Evolutionary conservation across 1,140 invertebrate genomes (phyloP).

Genomic region (Cotesia vestalis): DNA sequence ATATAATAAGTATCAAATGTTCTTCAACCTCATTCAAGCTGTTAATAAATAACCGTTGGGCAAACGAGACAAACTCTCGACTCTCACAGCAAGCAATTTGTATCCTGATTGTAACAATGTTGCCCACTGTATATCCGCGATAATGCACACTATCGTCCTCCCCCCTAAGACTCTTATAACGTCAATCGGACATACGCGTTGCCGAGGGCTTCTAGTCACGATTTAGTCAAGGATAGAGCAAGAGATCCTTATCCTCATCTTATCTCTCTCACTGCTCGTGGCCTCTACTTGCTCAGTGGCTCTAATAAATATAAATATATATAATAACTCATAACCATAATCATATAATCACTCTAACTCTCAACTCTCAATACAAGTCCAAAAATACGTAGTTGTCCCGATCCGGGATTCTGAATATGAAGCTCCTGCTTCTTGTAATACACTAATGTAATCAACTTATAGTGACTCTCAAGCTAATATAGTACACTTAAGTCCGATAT

Average conservation of each 20-base stretch:
- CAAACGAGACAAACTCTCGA: neutral
- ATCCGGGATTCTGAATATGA: too few species aligned
- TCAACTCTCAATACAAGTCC: too few species aligned
- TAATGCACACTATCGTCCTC: conserved; percentile 46
- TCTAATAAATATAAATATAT: too few species aligned
- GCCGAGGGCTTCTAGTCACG: conserved; percentile 61
- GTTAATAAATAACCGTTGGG: conserved; percentile 3
- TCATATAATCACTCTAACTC: too few species aligned
- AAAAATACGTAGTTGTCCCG: too few species aligned
- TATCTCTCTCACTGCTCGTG: conserved; percentile 26
- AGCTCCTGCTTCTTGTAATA: too few species aligned
- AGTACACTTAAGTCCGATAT: neutral
- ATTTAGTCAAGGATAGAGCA: conserved; percentile 63
- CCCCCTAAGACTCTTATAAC: conserved; percentile 41
- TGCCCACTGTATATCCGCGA: conserved; percentile 56
- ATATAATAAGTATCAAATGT: conserved; percentile 24
- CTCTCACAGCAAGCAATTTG: conserved; percentile 52
- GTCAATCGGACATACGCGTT: too few species aligned
- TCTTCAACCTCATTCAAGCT: neutral
- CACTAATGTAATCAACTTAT: too few species aligned
- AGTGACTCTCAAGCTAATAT: too few species aligned
- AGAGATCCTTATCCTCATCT: conserved; percentile 57
- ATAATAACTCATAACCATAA: too few species aligned
- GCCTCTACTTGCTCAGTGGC: conserved; percentile 29
- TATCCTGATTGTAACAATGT: conserved; percentile 61